Percentiles rank a stretch among this genome's conserved stretches.
Evolutionary conservation across 2,888 invertebrate genomes (phyloP).

Genomic region (Diarsia rubi): DNA sequence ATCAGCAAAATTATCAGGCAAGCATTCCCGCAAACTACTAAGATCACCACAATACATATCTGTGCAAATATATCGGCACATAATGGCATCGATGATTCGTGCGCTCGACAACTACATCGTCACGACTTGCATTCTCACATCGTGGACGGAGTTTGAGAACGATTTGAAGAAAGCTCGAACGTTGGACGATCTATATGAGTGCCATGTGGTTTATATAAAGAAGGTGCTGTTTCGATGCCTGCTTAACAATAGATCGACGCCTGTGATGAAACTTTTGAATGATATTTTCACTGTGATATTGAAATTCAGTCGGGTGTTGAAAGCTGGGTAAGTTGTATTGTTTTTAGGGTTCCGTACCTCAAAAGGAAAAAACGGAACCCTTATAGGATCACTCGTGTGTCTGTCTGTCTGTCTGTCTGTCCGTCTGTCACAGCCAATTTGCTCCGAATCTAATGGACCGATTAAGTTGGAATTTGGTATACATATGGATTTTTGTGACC

Average conservation of each 20-base stretch:
- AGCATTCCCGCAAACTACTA: slow-evolving; percentile 86
- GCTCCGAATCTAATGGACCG: too few species aligned
- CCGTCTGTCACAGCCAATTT: too few species aligned
- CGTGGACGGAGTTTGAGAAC: slow-evolving; percentile 94
- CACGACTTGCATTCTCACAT: slow-evolving; percentile 93
- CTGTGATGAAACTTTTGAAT: slow-evolving; percentile 93
- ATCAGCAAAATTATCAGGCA: slow-evolving; percentile 88
- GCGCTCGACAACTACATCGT: slow-evolving; percentile 95
- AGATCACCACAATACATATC: slow-evolving; percentile 93
- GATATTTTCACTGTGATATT: slow-evolving; percentile 94
- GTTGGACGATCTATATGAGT: slow-evolving; percentile 93
- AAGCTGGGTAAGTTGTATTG: slow-evolving; percentile 82
- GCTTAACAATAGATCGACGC: slow-evolving; percentile 93
- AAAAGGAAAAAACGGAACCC: too few species aligned
- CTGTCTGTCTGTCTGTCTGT: too few species aligned
- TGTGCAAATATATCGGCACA: slow-evolving; percentile 93
- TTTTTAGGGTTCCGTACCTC: too few species aligned
- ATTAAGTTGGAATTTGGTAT: too few species aligned
- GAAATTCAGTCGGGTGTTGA: slow-evolving; percentile 92
- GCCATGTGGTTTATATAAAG: slow-evolving; percentile 94
- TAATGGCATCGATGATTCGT: slow-evolving; percentile 94
- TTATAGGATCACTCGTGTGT: too few species aligned
- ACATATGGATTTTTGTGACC: too few species aligned
- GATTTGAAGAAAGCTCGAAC: slow-evolving; percentile 92
- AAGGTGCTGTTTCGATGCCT: slow-evolving; percentile 94